Conservation (phyloP, 2,113 vertebrate genomes). For the Felis chaus region DNA sequence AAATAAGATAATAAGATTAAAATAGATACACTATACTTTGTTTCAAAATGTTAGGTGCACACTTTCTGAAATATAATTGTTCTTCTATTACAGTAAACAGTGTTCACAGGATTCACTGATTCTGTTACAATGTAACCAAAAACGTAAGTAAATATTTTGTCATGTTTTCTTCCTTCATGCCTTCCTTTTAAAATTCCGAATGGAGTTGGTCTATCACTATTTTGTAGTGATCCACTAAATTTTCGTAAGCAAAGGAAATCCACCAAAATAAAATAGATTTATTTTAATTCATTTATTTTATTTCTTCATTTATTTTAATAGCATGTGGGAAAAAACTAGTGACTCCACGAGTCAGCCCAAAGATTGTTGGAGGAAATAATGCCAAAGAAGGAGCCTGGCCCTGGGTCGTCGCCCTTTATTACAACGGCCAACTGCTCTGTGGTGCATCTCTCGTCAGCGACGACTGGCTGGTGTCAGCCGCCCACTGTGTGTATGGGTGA, state of each 20-base stretch:
- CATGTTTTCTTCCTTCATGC: neutral
- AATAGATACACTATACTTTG: neutral
- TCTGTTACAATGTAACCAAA: slow-evolving; percentile 87
- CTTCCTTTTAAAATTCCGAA: slow-evolving; percentile 56
- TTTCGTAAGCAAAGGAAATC: neutral
- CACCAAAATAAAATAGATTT: neutral
- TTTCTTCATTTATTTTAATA: slow-evolving; percentile 72
- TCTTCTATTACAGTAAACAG: slow-evolving; percentile 85
- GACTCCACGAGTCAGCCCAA: slow-evolving; percentile 1
- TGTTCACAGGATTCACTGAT: slow-evolving; percentile 86
- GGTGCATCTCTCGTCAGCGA: slow-evolving; percentile 90
- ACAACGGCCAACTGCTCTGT: slow-evolving; percentile 81
- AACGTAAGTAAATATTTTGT: slow-evolving; percentile 89
- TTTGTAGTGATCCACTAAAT: neutral
- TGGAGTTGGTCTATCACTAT: neutral
- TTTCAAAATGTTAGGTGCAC: neutral
- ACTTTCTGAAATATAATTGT: slow-evolving; percentile 60
- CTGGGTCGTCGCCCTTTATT: slow-evolving; percentile 91
- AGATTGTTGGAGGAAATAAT: slow-evolving; percentile 89
- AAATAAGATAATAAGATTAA: neutral
- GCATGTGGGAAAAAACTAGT: slow-evolving; percentile 88
- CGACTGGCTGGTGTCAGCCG: slow-evolving; percentile 94
- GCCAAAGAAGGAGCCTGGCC: slow-evolving; percentile 91
- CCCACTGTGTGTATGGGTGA: slow-evolving; percentile 96
- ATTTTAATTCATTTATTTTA: neutral